Evolutionary conservation across 2,888 invertebrate species (phyloP).

Genomic region (Dendrolimus houi): DNA sequence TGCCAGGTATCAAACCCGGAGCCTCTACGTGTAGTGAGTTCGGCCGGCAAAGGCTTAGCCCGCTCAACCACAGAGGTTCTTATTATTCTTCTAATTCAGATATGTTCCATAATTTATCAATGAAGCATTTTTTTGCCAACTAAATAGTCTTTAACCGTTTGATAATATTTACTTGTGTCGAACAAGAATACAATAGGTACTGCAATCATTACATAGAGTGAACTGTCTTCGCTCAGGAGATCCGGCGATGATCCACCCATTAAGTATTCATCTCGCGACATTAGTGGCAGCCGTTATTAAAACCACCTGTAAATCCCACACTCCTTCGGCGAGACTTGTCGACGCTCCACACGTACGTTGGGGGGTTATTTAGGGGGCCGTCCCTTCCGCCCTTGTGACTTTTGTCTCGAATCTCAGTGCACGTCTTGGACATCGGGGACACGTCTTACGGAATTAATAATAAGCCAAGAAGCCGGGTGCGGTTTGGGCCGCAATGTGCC

Average conservation of each 20-base stretch:
- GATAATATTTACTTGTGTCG: too few relatives aligned
- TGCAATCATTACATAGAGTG: not conserved
- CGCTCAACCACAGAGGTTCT: too few relatives aligned
- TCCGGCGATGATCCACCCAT: conserved; percentile 58
- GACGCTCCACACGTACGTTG: conserved; percentile 58
- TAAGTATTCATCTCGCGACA: conserved; percentile 75
- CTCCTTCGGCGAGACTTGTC: conserved; percentile 44
- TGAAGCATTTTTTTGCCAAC: too few relatives aligned
- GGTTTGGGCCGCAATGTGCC: conserved; percentile 71
- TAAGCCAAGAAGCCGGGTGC: conserved; percentile 73
- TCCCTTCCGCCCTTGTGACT: conserved; percentile 70
- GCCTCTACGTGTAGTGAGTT: too few relatives aligned
- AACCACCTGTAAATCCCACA: conserved; percentile 73
- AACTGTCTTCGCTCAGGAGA: conserved; percentile 1
- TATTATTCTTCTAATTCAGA: too few relatives aligned
- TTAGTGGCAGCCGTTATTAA: conserved; percentile 72
- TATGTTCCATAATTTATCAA: too few relatives aligned
- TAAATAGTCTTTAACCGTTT: too few relatives aligned
- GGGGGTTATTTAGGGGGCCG: conserved; percentile 24
- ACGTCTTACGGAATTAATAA: conserved; percentile 78
- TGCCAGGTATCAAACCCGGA: too few relatives aligned
- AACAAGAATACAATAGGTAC: not conserved
- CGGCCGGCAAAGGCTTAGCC: too few relatives aligned
- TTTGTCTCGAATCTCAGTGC: conserved; percentile 75
- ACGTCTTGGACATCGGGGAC: conserved; percentile 77